Percentiles rank a stretch among this genome's conserved stretches.
phyloP scores from a whole-genome alignment of 2,113 vertebrate species.

The Hippopotamus amphibius region DNA sequence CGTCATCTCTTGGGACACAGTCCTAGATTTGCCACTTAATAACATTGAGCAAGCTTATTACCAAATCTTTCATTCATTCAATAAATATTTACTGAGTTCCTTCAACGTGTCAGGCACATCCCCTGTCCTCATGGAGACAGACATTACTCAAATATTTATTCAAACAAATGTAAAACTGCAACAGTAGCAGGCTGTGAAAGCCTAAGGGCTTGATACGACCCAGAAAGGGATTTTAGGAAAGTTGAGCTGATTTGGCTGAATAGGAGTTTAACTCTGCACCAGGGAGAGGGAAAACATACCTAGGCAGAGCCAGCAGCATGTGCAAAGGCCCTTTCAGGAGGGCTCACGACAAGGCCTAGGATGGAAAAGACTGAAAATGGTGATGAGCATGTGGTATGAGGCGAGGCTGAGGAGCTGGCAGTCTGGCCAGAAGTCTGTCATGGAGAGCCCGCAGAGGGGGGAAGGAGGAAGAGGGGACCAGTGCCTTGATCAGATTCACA shows the following conservation, averaged over 20 bases:
- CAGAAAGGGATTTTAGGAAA: background rate
- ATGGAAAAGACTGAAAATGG: background rate
- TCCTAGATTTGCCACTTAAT: conserved; percentile 42
- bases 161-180: conserved; percentile 63
- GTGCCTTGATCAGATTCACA: background rate
- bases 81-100: conserved; percentile 65
- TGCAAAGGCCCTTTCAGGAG: background rate
- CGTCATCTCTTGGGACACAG: background rate
- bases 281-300: background rate
- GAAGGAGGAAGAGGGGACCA: no score
- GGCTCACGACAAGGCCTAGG: background rate
- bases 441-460: background rate
- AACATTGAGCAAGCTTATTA: conserved; percentile 58
- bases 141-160: conserved; percentile 56
- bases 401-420: background rate
- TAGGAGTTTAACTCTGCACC: background rate
- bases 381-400: background rate
- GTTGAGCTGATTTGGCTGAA: background rate
- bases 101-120: conserved; percentile 33
- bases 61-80: conserved; percentile 61
- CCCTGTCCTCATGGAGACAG: conserved; percentile 20
- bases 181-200: background rate
- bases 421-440: background rate
- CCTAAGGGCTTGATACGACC: background rate
- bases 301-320: background rate